Conservation (phyloP, 2,888 invertebrate species). For the Nomada fucata region DNA sequence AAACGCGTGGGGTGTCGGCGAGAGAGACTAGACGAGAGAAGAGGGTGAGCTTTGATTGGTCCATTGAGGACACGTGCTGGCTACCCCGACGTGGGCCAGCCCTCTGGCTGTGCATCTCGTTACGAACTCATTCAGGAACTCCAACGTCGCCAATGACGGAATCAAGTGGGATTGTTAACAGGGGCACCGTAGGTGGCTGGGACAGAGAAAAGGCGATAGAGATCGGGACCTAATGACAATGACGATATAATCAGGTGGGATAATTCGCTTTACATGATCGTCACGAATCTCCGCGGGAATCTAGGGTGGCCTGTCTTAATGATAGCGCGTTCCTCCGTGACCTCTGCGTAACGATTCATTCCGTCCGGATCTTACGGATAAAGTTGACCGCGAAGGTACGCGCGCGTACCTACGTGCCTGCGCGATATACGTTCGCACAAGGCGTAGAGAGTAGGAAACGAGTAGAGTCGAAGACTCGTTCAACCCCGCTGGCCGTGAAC, state of each 20-base stretch:
- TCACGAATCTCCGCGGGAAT: conserved; percentile 46
- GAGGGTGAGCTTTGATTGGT: conserved; percentile 84
- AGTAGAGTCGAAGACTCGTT: conserved; percentile 17
- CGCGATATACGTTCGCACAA: neutral
- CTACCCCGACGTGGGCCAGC: conserved; percentile 77
- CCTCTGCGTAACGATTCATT: neutral
- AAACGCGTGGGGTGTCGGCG: conserved; percentile 47
- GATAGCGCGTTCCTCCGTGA: neutral
- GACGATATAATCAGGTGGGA: conserved; percentile 72
- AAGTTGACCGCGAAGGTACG: neutral
- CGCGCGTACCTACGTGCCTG: neutral
- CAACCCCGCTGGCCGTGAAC: neutral
- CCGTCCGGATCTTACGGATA: neutral
- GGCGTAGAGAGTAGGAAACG: neutral
- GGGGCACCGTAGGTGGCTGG: conserved; percentile 72
- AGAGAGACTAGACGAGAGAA: conserved; percentile 71
- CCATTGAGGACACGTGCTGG: conserved; percentile 83
- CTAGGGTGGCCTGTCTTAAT: neutral
- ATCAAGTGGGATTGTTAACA: conserved; percentile 83
- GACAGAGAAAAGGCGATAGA: conserved; percentile 67
- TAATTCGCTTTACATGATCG: conserved; percentile 71
- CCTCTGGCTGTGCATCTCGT: conserved; percentile 83
- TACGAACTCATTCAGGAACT: conserved; percentile 83
- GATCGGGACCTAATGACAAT: conserved; percentile 71
- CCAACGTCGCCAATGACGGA: conserved; percentile 77